Base-by-base conservation (phyloP, 1,140 invertebrate species). In the Helicoverpa armigera region DNA sequence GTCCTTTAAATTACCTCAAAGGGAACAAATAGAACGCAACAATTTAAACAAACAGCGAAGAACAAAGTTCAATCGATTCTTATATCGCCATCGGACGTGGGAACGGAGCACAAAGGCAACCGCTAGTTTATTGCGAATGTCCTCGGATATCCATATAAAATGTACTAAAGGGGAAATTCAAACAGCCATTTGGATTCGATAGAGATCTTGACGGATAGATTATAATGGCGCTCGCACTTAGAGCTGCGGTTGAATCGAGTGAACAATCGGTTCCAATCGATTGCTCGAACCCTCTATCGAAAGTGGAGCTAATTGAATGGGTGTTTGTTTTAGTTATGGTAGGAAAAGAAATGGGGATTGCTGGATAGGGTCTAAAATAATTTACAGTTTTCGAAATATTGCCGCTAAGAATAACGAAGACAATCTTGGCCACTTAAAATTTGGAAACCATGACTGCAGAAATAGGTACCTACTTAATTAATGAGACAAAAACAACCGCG, bases 131-230 rank as follows among this genome's bases (percentile, higher is more conserved):
- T 85, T 60, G 81, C 63, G 77, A 78, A 84, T 86, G 83, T 86
- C 82, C 79, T 70, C 74, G 67, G 73, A 76, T 82, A 82, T 80
- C 84, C 82, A 86, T 86, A 88, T 86, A 87, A 85, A 88, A 84
- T 85, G 81, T 83, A 72, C 61, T 23, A 23, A 23, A 23, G 79
- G 80, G 79, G 74, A 85, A 87, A 85, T 79, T 83, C 85, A 79
- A 43, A 61, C 82, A 73, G 69, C 82, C 82, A 86, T 83, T 81
- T 86, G 78, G 88, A 86, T 83, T 80, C 70, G 88, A 89, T 91
- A 87, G 83, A 48, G 43, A 91, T 90, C 86, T 88, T 88, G 87
- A 88, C 86, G 82, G 83, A 88, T 87, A 84, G 84, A 85, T 84
- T 81, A 82, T 76, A 81, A 78, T 76, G 84, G 83, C 78, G 82